phyloP scores from a whole-genome alignment of 2,797 vertebrate genomes.

The Aulostomus chinensis region DNA sequence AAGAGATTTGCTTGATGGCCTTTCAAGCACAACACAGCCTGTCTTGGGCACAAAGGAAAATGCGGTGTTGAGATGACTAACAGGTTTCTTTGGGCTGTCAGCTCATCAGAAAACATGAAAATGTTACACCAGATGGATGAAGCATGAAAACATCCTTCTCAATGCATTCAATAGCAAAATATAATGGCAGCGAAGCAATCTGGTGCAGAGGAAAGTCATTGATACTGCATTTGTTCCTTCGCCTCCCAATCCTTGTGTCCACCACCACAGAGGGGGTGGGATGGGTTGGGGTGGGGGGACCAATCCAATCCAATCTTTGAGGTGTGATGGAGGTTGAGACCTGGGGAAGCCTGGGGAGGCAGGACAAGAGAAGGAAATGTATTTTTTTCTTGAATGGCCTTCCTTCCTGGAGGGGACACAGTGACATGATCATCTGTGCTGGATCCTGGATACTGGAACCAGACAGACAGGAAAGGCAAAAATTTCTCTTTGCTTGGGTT shows the following conservation, averaged over 20 bases:
- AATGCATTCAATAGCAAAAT: conserved; percentile 29
- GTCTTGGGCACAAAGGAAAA: conserved; percentile 36
- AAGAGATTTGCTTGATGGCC: conserved; percentile 37
- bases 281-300: no score
- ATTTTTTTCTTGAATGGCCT: conserved; percentile 5
- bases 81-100: conserved; percentile 49
- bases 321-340: conserved; percentile 63
- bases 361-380: conserved; percentile 21
- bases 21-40: conserved; percentile 38
- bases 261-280: conserved; percentile 16
- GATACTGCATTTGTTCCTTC: conserved; percentile 37
- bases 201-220: conserved; percentile 37
- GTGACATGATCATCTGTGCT: conserved; percentile 38
- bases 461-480: conserved; percentile 5
- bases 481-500: conserved; percentile 19
- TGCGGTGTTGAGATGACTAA: conserved; percentile 32
- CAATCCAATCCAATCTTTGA: conserved; percentile 61
- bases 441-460: conserved; percentile 16
- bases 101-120: conserved; percentile 71
- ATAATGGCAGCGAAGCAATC: conserved; percentile 43
- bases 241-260: conserved; percentile 25
- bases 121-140: conserved; percentile 48
- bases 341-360: conserved; percentile 21
- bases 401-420: conserved; percentile 25
- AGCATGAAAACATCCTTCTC: conserved; percentile 45